phyloP scores from a whole-genome alignment of 2,113 vertebrate species.

The Lepisosteus oculatus region DNA sequence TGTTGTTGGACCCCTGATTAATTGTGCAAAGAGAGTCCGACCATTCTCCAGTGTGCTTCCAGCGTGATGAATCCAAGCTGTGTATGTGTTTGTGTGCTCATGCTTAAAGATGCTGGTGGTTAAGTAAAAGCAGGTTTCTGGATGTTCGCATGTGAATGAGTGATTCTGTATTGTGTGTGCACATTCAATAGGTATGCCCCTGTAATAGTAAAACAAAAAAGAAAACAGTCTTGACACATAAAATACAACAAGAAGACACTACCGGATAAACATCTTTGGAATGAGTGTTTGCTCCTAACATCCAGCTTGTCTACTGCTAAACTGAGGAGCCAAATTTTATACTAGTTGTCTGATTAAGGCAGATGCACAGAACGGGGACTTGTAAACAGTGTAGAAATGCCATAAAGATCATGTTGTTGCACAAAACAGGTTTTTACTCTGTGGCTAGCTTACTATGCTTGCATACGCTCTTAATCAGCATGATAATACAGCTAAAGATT shows the following conservation, averaged over 20 bases:
- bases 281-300: not conserved
- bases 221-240: not conserved
- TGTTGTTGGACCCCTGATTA: too few relatives aligned
- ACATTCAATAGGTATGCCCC: not conserved
- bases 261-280: slow-evolving; percentile 22
- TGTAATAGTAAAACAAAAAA: not conserved
- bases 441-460: not conserved
- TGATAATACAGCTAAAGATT: too few relatives aligned
- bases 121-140: too few relatives aligned
- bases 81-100: not conserved
- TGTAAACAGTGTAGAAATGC: slow-evolving; percentile 22
- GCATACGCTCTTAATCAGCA: not conserved
- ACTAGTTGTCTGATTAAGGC: not conserved
- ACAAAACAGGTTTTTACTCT: slow-evolving; percentile 14
- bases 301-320: not conserved
- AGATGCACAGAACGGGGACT: slow-evolving; percentile 4
- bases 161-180: not conserved
- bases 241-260: not conserved
- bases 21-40: too few relatives aligned
- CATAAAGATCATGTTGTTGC: slow-evolving; percentile 13
- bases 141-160: too few relatives aligned
- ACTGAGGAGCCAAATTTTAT: not conserved
- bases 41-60: not conserved
- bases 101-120: not conserved
- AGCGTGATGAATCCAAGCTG: not conserved